Evolutionary conservation across 2,797 vertebrate species (phyloP), one percentile per base, ranked within the genome.

Genomic region (Hoplostethus mediterraneus): DNA sequence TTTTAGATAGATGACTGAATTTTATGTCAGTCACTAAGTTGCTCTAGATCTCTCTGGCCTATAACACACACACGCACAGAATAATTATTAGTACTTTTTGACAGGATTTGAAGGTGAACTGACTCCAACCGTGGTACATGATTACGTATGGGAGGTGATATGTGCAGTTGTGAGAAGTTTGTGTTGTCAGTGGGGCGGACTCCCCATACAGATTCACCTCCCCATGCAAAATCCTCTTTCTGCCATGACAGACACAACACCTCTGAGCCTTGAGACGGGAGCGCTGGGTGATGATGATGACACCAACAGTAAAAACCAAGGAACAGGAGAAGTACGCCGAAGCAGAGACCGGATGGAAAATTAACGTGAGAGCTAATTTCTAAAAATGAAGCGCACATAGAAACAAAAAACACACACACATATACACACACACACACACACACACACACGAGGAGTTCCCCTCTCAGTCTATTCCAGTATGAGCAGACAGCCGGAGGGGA

Each of bases 211-310:
- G 17, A 62, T 49, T 1, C 13, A 54, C 14, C 66, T 8, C 49
- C n/a, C 0, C 77, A 80, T 77, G 73, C 67, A 68, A 49, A 54
- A 57, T 10, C 28, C 31, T 40, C 3, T 67, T 14, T 40, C 25
- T 17, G 56, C 42, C 33, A 36, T 31, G 31, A 38, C 74, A 75
- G 79, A 78, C 78, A 73, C 17, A 31, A 45, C 47, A 52, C 54
- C 49, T 36, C 42, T 11, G 28, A 42, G 33, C 36, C 16, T 51
- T 44, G 1, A 59, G 6, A 38, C 4, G 56, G 45, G 53, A 53
- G 2, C 1, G 7, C 7, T 33, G 16, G 9, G 14, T n/a, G 1
- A 21, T 21, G 33, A 38, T 57, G 54, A n/a, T 8, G 33, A 30
- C 33, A 53, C n/a, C 31, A 61, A 56, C 52, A 64, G 30, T 40